Evolutionary conservation across 2,113 vertebrate species (phyloP).

Genomic region (Tragelaphus strepsiceros): DNA sequence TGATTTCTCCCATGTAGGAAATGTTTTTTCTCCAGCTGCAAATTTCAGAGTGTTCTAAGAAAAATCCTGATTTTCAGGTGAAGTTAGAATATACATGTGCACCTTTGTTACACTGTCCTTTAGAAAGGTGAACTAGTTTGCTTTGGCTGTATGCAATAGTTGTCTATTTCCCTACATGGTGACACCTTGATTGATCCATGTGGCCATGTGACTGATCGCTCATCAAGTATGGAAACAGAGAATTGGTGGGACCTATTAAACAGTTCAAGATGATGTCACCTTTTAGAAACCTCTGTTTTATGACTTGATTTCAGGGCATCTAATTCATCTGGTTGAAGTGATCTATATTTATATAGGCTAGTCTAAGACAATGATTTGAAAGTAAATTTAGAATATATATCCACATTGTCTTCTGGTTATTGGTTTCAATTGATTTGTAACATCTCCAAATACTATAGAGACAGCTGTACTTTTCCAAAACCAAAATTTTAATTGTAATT

Average conservation of each 20-base stretch:
- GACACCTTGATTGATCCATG: not conserved
- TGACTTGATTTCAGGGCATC: not conserved
- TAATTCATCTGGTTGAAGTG: not conserved
- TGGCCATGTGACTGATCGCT: no score
- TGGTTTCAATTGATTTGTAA: not conserved
- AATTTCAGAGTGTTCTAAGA: not conserved
- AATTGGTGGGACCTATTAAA: not conserved
- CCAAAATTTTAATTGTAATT: not conserved
- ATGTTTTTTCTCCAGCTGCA: not conserved
- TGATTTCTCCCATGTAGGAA: not conserved
- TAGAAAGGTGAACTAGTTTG: not conserved
- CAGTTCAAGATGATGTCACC: not conserved
- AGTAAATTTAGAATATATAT: not conserved
- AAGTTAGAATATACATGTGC: not conserved
- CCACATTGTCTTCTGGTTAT: not conserved
- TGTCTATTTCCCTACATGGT: not conserved
- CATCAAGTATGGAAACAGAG: not conserved
- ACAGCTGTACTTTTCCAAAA: not conserved
- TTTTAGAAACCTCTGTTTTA: not conserved
- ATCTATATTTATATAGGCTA: not conserved
- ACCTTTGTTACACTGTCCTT: not conserved
- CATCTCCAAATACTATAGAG: not conserved
- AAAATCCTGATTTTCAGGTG: not conserved
- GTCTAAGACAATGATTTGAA: not conserved
- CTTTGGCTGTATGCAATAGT: not conserved